Base-by-base conservation (phyloP, 2,113 vertebrate genomes). In the Bagarius yarrelli region DNA sequence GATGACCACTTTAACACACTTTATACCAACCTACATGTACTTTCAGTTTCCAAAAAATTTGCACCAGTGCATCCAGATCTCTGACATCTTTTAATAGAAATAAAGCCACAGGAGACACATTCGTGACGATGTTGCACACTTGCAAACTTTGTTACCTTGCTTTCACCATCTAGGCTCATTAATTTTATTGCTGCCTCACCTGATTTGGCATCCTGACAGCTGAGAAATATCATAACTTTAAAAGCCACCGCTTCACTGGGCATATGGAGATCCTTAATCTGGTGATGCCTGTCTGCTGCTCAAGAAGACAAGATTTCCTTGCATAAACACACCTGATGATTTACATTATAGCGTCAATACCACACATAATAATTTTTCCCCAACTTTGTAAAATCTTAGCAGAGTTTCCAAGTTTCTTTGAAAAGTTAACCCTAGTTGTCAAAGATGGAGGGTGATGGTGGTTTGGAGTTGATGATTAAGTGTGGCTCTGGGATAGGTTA, bases 141-240 rank as follows among this genome's bases (percentile, higher is more conserved):
- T 44, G 11, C 69, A 72, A 64, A 69, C 59, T 55, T 73, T 57
- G 79, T 64, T 81, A 74, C 59, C 50, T 73, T 74, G 70, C 44
- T 52, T 63, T 74, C 70, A 55, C 50, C 23, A 76, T 82, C 81
- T 53, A 25, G 32, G 73, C 25, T 36, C 81, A 60, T 81, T 81
- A 19, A 81, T 74, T 81, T 59, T 76, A 69, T 77, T 57, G 64
- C 70, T 59, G 60, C 72, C 72, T 81, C 72, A 59, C 69, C 52
- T 57, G 27, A 57, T 61, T 60, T 76, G 63, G 69, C 64, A 76
- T 69, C 18, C 63, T 53, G 63, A 77, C 81, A 76, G 30, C 64
- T 36, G n/a, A 19, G 3, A 69, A 60, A 70, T 53, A 76, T 82
- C 52, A 44, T 77, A 69, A 82, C 53, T 34, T 70, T 76, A 82